Conservation (phyloP, 2,113 vertebrate species). For the Canis aureus region DNA sequence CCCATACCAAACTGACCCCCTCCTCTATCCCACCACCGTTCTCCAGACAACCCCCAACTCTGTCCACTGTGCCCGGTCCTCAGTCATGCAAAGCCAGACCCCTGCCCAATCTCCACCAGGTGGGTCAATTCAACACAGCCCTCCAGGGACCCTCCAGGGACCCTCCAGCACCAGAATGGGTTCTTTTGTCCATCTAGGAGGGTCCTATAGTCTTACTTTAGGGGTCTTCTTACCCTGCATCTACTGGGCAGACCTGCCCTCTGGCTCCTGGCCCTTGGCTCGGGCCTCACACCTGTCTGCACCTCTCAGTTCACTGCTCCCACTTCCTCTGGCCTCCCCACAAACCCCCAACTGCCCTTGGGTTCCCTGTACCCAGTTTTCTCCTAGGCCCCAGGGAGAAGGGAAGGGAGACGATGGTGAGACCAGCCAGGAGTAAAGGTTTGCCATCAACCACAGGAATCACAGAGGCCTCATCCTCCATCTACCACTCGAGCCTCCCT, state of each 20-base stretch:
- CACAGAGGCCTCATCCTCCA: neutral
- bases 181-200: neutral
- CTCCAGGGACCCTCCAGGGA: neutral
- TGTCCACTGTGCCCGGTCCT: neutral
- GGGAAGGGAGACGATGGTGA: neutral
- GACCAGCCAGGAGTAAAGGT: neutral
- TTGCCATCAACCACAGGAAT: neutral
- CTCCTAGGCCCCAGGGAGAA: neutral
- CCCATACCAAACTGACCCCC: neutral
- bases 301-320: neutral
- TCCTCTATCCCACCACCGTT: neutral
- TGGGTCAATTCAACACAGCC: neutral
- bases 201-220: neutral
- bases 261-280: neutral
- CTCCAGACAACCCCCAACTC: neutral
- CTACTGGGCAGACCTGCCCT: neutral
- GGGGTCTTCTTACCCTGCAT: neutral
- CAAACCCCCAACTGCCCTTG: neutral
- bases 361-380: neutral
- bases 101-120: neutral
- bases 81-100: neutral
- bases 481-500: neutral
- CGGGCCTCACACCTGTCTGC: neutral
- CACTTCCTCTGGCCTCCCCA: neutral
- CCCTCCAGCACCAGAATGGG: neutral